Percentiles rank a stretch among this genome's conserved stretches.
These are phyloP conservation scores for Tragelaphus scriptus DNA, from an alignment of 2,113 vertebrate species.

Conservation along the genomic window DNA sequence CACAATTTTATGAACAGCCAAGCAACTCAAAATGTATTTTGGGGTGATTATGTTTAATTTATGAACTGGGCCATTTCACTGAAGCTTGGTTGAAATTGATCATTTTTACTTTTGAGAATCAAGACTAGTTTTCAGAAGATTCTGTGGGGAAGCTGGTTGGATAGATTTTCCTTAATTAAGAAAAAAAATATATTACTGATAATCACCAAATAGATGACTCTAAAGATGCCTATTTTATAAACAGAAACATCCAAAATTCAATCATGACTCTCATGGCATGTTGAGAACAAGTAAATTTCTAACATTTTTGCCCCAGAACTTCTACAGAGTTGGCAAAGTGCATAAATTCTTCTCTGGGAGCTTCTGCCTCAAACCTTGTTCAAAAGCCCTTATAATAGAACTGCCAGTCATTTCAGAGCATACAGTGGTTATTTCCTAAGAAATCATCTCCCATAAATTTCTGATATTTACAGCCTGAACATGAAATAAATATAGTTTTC, in stretches of 20 bases:
- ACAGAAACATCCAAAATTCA: background rate
- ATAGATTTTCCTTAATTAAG: constrained; percentile 62
- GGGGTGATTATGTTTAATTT: background rate
- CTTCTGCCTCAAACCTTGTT: constrained; percentile 36
- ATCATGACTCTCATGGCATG: background rate
- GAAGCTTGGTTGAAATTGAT: background rate
- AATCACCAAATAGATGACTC: constrained; percentile 17
- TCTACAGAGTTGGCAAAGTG: constrained; percentile 34
- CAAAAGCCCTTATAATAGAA: constrained; percentile 59
- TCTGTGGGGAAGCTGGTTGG: background rate
- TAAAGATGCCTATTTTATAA: constrained; percentile 11
- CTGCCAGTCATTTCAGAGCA: constrained; percentile 52
- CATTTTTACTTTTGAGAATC: background rate
- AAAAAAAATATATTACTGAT: constrained; percentile 27
- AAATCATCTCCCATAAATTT: constrained; percentile 53
- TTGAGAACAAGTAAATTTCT: background rate
- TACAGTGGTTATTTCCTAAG: constrained; percentile 45
- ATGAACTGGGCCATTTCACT: background rate
- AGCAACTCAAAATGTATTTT: background rate
- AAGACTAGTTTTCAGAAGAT: constrained; percentile 13
- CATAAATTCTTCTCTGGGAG: constrained; percentile 50
- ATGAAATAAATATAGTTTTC: constrained; percentile 69
- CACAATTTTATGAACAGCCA: background rate
- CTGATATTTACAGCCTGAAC: constrained; percentile 66
- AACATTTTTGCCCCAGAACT: constrained; percentile 20